A percentile compares a stretch with the other conserved stretches of the same genome.
phyloP scores from a whole-genome alignment of 2,113 vertebrate species.

The Dinomys branickii region DNA sequence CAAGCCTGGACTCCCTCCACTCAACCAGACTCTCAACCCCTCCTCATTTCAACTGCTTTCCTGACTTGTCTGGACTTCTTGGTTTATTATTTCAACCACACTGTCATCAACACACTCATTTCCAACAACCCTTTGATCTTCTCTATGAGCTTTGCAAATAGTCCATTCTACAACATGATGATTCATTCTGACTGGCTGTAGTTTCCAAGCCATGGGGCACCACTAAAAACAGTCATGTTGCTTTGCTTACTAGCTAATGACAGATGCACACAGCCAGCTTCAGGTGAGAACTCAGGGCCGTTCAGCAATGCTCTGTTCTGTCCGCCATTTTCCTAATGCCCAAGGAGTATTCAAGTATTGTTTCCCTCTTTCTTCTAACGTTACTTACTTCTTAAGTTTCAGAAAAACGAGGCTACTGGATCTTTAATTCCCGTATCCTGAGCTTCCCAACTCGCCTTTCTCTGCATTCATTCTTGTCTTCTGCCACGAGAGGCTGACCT shows the following conservation, averaged over 20 bases:
- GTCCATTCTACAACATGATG: neutral
- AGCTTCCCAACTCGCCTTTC: neutral
- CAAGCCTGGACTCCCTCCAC: neutral
- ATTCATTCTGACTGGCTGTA: neutral
- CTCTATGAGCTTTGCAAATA: neutral
- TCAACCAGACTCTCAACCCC: neutral
- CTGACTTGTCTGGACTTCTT: conserved; percentile 10
- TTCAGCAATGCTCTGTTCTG: neutral
- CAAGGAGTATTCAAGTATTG: neutral
- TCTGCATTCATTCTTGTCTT: neutral
- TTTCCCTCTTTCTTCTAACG: neutral
- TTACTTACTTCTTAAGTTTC: conserved; percentile 1
- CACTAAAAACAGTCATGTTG: neutral
- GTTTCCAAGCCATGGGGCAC: neutral
- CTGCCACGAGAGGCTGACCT: neutral
- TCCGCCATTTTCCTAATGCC: neutral
- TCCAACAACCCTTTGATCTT: conserved; percentile 46
- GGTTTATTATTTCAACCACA: conserved; percentile 48
- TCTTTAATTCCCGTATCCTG: neutral
- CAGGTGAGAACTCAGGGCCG: neutral
- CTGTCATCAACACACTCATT: conserved; percentile 29
- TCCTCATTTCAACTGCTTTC: neutral
- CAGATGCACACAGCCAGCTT: neutral
- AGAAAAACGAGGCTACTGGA: neutral
- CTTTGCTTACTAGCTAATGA: neutral